A percentile compares a stretch with the other conserved stretches of the same genome.
Evolutionary conservation across 2,113 vertebrate species (phyloP).

Genomic region (Tachuris rubrigastra): DNA sequence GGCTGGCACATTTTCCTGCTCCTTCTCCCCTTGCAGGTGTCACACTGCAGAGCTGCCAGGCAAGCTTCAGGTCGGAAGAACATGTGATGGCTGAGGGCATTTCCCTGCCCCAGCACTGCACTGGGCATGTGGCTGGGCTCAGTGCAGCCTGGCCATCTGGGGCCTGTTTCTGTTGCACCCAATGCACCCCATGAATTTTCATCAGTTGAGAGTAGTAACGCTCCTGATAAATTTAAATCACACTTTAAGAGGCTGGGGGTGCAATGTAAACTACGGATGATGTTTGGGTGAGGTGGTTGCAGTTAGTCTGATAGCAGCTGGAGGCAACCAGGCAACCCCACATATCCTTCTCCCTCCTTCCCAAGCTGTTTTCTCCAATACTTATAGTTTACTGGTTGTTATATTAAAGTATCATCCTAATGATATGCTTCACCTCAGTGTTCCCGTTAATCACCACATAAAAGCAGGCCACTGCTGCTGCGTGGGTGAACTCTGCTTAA

Average conservation of each 20-base stretch:
- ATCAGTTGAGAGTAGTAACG: background rate
- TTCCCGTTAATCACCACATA: background rate
- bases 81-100: rapidly evolving
- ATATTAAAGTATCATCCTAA: background rate
- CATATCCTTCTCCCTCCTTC: background rate
- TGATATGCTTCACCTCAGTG: background rate
- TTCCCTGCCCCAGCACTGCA: too few species aligned
- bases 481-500: background rate
- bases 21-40: background rate
- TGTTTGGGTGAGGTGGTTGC: background rate
- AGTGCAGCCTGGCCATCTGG: background rate
- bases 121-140: background rate
- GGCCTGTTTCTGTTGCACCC: background rate
- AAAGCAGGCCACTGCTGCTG: background rate
- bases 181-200: background rate
- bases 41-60: background rate
- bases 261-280: background rate
- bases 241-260: background rate
- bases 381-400: background rate
- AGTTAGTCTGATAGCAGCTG: background rate
- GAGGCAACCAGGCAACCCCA: background rate
- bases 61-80: background rate
- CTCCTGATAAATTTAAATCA: background rate
- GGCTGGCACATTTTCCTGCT: background rate
- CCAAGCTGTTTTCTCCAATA: background rate